Percentiles rank a stretch among this genome's conserved stretches.
Evolutionary conservation across 2,113 vertebrate genomes (phyloP).

Genomic region (Microtus richardsoni): DNA sequence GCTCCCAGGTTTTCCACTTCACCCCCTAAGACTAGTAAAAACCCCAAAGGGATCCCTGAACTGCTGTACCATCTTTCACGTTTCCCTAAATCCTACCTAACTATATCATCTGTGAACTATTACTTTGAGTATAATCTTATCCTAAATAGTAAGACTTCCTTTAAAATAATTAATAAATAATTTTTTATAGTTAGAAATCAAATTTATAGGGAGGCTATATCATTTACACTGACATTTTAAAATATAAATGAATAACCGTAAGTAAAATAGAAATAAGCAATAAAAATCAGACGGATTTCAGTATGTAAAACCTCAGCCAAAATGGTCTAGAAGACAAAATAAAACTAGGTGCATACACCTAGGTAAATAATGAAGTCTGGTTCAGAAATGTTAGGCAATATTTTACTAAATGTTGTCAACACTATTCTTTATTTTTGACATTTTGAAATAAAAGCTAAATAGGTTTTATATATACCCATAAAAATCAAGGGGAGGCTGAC

Average conservation of each 20-base stretch:
- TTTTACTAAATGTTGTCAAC: conserved; percentile 54
- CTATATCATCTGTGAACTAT: neutral
- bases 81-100: neutral
- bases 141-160: neutral
- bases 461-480: conserved; percentile 40
- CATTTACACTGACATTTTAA: neutral
- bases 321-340: neutral
- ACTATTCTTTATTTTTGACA: conserved; percentile 58
- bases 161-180: neutral
- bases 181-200: neutral
- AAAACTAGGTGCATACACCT: neutral
- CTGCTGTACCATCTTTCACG: neutral
- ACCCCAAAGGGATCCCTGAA: too few species aligned
- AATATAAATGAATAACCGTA: neutral
- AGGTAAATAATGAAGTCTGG: neutral
- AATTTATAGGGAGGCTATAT: neutral
- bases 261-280: neutral
- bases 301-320: neutral
- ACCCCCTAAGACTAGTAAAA: neutral
- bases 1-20: neutral
- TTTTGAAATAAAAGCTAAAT: conserved; percentile 61
- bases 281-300: neutral
- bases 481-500: conserved; percentile 57
- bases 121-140: neutral
- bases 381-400: conserved; percentile 14